phyloP scores from a whole-genome alignment of 2,113 vertebrate genomes.

The Pangasianodon gigas region DNA sequence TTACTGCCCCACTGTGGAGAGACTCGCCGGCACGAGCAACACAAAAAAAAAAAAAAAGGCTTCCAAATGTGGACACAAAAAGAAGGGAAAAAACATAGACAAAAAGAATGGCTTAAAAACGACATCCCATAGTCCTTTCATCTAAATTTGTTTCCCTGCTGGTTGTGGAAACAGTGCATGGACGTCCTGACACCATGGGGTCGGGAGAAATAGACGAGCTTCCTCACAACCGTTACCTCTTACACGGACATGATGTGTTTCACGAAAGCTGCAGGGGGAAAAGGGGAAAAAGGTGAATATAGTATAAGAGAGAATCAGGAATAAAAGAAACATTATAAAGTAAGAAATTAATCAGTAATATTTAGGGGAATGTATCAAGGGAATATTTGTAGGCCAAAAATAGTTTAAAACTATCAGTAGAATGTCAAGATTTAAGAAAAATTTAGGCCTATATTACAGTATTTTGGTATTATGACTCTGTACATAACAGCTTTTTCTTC shows the following conservation, averaged over 20 bases:
- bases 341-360: background rate
- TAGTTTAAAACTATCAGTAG: background rate
- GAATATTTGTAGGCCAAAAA: background rate
- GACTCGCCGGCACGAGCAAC: conserved; percentile 38
- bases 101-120: conserved; percentile 69
- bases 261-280: conserved; percentile 84
- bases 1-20: conserved; percentile 61
- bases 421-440: background rate
- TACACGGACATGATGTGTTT: conserved; percentile 98
- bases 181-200: conserved; percentile 80
- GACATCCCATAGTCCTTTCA: conserved; percentile 78
- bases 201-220: conserved; percentile 74
- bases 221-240: conserved; percentile 66
- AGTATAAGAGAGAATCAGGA: background rate
- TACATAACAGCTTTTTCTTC: background rate
- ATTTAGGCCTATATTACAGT: background rate
- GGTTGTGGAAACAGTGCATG: conserved; percentile 68
- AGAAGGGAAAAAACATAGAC: conserved; percentile 57
- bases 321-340: no score
- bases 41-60: conserved; percentile 48
- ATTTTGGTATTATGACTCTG: background rate
- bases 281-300: background rate
- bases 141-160: conserved; percentile 67
- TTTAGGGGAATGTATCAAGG: background rate
- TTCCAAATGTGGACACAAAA: conserved; percentile 58